phyloP scores from a whole-genome alignment of 2,113 vertebrate genomes.

The Anarhynchus alexandrinus region DNA sequence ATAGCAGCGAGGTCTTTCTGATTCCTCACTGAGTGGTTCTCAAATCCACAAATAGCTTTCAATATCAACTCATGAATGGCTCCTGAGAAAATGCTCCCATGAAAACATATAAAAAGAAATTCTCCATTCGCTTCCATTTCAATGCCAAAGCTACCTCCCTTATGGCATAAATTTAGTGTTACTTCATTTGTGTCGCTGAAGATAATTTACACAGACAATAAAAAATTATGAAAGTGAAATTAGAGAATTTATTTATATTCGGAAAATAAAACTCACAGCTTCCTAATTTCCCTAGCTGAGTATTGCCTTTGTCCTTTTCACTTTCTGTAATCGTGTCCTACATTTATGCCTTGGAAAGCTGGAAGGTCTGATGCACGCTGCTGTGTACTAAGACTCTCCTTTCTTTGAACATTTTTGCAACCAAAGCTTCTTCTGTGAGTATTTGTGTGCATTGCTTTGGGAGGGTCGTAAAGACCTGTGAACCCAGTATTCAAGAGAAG shows the following conservation, averaged over 20 bases:
- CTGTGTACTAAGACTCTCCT: not conserved
- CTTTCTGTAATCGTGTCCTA: not conserved
- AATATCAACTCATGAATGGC: not conserved
- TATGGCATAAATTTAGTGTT: not conserved
- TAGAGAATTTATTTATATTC: not conserved
- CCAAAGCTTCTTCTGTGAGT: not conserved
- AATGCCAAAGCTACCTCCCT: not conserved
- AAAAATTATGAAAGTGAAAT: not conserved
- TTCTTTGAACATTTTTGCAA: not conserved
- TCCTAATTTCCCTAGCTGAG: not conserved
- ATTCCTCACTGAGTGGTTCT: not conserved
- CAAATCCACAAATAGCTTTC: not conserved
- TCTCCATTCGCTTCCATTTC: not conserved
- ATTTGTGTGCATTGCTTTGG: not conserved
- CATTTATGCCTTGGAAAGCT: not conserved
- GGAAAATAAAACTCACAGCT: not conserved
- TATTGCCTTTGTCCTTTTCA: not conserved
- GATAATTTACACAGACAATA: not conserved
- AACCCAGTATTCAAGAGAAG: not conserved
- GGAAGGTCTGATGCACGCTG: not conserved
- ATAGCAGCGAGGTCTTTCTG: not conserved
- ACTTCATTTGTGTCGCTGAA: not conserved
- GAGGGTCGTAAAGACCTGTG: not conserved
- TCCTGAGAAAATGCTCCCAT: not conserved
- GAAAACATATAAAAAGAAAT: not conserved